Evolutionary conservation across 2,888 invertebrate genomes (phyloP).

Genomic region (Eledona agricola): DNA sequence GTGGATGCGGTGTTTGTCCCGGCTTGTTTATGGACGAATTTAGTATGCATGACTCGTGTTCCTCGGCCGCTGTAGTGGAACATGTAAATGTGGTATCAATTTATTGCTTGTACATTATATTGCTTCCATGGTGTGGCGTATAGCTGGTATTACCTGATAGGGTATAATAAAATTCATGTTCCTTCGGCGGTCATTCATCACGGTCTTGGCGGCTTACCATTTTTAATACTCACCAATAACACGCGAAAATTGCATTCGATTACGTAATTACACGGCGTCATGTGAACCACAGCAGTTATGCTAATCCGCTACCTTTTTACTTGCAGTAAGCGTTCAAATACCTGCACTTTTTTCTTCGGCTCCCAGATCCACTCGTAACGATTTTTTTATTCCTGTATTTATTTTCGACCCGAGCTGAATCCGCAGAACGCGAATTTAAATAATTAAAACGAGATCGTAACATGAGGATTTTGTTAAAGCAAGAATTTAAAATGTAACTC

Average conservation of each 20-base stretch:
- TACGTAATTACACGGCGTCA: slow-evolving; percentile 16
- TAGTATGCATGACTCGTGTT: slow-evolving; percentile 47
- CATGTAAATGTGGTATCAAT: slow-evolving; percentile 51
- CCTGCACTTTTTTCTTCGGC: no score
- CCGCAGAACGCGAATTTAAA: no score
- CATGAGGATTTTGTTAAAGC: no score
- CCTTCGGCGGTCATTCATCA: slow-evolving; percentile 20
- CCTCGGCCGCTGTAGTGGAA: slow-evolving; percentile 44
- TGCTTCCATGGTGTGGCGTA: slow-evolving; percentile 30
- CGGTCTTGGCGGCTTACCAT: slow-evolving; percentile 8
- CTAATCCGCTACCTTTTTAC: no score
- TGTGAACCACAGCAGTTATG: slow-evolving; percentile 2
- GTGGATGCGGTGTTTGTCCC: slow-evolving; percentile 32
- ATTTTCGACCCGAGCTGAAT: no score
- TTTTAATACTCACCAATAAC: slow-evolving; percentile 18
- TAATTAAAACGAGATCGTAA: no score
- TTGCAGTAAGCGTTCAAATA: no score
- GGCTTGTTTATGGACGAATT: slow-evolving; percentile 46
- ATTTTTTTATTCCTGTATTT: no score
- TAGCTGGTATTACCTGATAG: slow-evolving; percentile 36
- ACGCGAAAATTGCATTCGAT: slow-evolving; percentile 31
- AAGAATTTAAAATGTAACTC: no score
- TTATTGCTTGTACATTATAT: slow-evolving; percentile 47
- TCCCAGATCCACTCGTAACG: no score
- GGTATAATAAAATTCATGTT: slow-evolving; percentile 35